These are phyloP conservation scores for Pantherophis guttatus DNA, from an alignment of 2,113 vertebrate species.

Conservation along the genomic window DNA sequence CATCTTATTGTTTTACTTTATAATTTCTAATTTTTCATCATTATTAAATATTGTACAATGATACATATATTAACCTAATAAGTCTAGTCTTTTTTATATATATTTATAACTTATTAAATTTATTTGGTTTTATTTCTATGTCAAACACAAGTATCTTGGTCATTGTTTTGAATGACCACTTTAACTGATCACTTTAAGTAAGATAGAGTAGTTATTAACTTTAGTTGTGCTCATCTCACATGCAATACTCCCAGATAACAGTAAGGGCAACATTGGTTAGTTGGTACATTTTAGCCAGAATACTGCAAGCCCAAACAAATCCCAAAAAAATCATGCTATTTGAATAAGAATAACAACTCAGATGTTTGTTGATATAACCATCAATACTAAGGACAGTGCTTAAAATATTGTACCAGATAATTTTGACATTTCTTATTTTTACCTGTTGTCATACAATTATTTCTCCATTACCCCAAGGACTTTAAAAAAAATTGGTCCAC, in stretches of 20 bases:
- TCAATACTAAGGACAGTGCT: no score
- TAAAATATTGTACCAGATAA: no score
- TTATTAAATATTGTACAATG: not conserved
- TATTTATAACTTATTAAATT: not conserved
- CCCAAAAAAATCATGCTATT: no score
- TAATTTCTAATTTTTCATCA: not conserved
- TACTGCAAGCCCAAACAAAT: not conserved
- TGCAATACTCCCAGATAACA: not conserved
- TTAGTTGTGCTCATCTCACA: not conserved
- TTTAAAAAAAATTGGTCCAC: no score
- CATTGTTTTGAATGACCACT: not conserved
- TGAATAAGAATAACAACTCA: no score
- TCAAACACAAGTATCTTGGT: not conserved
- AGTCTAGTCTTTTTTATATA: not conserved
- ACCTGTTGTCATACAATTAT: no score
- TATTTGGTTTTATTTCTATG: not conserved
- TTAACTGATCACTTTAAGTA: not conserved
- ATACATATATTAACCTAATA: not conserved
- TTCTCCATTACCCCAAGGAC: no score
- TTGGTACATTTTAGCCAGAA: not conserved
- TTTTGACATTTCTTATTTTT: no score
- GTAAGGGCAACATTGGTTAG: not conserved
- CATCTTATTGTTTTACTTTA: not conserved
- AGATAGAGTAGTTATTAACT: not conserved
- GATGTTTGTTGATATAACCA: no score